Evolutionary conservation across 2,797 vertebrate genomes (phyloP), one percentile per base, ranked within the genome.

Genomic region (Micrastur ruficollis): DNA sequence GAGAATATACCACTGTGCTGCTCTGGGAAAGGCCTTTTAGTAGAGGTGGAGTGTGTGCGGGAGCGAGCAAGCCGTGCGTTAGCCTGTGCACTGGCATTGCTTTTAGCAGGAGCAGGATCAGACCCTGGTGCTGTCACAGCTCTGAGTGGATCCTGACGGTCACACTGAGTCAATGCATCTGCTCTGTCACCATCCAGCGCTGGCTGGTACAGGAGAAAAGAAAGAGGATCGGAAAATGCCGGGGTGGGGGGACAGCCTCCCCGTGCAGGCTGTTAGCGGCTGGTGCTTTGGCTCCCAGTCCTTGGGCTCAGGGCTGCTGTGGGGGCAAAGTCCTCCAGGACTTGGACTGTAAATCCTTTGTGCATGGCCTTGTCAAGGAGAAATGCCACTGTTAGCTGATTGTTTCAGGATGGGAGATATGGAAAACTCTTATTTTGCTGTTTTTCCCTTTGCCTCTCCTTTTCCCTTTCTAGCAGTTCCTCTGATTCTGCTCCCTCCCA

Each of bases 51-150:
- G 20, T 0, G 34, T 32, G 66, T 56, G 73, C 0, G 0, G 63
- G 47, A 61, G 26, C 1, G 4, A 38, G n/a, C 0, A 2, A 81
- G 26, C 29, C 0, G 2, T 42, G 59, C 0, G 0, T 56, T 55
- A 25, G 40, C 52, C 59, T 31, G 46, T n/a, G 82, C 0, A 0
- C 75, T 72, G 70, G 73, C 26, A 13, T 73, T 20, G 75, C 67
- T 72, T 85, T 53, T 4, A 80, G 44, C 46, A 55, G 82, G 62
- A 88, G 78, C 63, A 78, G 84, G 91, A 61, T 36, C 0, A 2
- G 73, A 15, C 49, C 38, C 53, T 36, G 63, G 31, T 92, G 74
- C 83, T 93, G 32, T 18, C 78, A 79, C 56, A 53, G 71, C 70
- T 82, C 85, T 26, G 1, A 38, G 74, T 46, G 61, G 72, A 17